Conservation (phyloP, 2,113 vertebrate genomes). For the Desmodus rotundus region DNA sequence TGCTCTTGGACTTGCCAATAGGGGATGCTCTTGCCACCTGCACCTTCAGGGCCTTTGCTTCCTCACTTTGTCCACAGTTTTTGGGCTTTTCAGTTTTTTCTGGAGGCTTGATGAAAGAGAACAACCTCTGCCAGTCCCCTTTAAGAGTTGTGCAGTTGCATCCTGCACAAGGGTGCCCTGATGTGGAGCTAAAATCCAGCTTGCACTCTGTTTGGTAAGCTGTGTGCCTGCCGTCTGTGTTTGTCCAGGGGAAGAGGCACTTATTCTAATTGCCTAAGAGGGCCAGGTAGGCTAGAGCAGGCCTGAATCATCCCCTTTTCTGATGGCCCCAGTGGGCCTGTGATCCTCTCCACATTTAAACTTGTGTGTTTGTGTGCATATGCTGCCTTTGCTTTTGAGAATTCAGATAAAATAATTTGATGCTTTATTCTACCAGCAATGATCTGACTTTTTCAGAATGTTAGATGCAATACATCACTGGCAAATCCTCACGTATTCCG, state of each 20-base stretch:
- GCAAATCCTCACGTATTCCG: neutral
- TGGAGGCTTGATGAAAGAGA: neutral
- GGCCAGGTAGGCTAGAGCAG: neutral
- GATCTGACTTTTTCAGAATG: neutral
- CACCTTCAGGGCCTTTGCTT: neutral
- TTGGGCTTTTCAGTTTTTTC: neutral
- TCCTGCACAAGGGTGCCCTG: rapidly evolving
- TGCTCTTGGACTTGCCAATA: neutral
- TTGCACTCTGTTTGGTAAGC: neutral
- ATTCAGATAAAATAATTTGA: neutral
- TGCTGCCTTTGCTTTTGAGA: neutral
- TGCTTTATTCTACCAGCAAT: neutral
- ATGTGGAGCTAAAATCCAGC: neutral
- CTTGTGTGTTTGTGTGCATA: neutral
- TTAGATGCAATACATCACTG: neutral
- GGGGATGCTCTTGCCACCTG: neutral
- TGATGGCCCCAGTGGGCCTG: neutral
- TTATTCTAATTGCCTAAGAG: neutral
- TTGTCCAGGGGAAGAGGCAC: neutral
- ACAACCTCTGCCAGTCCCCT: rapidly evolving
- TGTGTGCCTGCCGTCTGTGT: neutral
- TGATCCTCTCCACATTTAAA: neutral
- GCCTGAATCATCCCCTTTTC: neutral
- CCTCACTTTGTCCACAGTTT: neutral
- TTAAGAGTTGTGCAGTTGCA: too few relatives aligned